These are phyloP conservation scores for Chionis minor DNA, from an alignment of 2,113 vertebrate species.

Conservation along the genomic window DNA sequence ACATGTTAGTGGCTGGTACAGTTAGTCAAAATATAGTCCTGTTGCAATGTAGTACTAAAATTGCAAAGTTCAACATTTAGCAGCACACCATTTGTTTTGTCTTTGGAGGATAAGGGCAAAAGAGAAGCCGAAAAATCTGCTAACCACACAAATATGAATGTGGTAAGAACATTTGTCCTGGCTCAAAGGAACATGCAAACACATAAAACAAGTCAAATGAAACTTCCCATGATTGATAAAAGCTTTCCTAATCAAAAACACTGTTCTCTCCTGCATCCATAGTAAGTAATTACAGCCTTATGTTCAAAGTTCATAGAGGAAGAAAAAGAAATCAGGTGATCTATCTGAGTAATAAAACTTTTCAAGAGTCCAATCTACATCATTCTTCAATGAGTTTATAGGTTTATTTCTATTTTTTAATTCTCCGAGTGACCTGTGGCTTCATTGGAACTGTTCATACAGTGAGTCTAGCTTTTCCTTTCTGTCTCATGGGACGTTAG, in stretches of 20 bases:
- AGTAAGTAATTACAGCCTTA: not conserved
- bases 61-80: slow-evolving; percentile 12
- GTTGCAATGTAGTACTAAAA: not conserved
- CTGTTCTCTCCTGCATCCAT: not conserved
- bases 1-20: not conserved
- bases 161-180: slow-evolving; percentile 15
- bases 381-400: not conserved
- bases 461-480: not conserved
- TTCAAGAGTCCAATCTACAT: not conserved
- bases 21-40: slow-evolving; percentile 56
- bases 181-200: not conserved
- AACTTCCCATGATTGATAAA: slow-evolving; percentile 9
- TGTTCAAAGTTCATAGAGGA: not conserved
- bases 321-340: not conserved
- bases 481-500: not conserved
- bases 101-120: slow-evolving; percentile 24
- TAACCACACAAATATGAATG: slow-evolving; percentile 8
- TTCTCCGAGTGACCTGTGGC: not conserved
- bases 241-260: not conserved
- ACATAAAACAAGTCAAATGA: slow-evolving; percentile 5
- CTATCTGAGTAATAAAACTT: not conserved
- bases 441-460: not conserved
- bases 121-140: slow-evolving; percentile 14
- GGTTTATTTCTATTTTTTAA: not conserved
- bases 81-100: slow-evolving; percentile 46